A percentile compares a stretch with the other conserved stretches of the same genome.
Evolutionary conservation across 2,797 vertebrate species (phyloP).

Genomic region (Gallinago nigripennis): DNA sequence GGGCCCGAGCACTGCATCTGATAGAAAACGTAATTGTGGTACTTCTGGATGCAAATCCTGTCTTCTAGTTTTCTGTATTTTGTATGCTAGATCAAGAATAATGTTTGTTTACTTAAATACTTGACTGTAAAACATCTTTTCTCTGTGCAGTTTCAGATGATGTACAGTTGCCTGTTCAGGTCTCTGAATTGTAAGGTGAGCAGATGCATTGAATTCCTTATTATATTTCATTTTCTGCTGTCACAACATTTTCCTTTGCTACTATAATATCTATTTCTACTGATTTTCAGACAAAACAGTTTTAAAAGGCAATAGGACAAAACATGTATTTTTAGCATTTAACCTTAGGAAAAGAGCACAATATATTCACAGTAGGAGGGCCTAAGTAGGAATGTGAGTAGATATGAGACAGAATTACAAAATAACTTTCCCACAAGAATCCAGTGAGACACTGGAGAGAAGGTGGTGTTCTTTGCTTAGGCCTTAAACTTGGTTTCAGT

Average conservation of each 20-base stretch:
- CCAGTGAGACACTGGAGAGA: background rate
- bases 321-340: background rate
- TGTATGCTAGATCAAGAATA: background rate
- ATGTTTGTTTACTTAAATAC: background rate
- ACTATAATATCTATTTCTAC: background rate
- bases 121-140: background rate
- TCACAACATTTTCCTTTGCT: background rate
- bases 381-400: background rate
- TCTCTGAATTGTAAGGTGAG: background rate
- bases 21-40: background rate
- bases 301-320: background rate
- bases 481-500: background rate
- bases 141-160: background rate
- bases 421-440: background rate
- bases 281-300: constrained; percentile 29
- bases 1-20: rapidly evolving
- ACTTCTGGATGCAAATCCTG: background rate
- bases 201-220: background rate
- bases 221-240: background rate
- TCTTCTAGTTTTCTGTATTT: background rate
- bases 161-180: background rate
- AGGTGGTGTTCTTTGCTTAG: background rate
- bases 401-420: background rate
- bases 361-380: background rate
- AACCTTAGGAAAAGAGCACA: background rate